A percentile compares a stretch with the other conserved stretches of the same genome.
Conservation (phyloP, 2,888 invertebrate genomes). For the Plebejus anna region DNA sequence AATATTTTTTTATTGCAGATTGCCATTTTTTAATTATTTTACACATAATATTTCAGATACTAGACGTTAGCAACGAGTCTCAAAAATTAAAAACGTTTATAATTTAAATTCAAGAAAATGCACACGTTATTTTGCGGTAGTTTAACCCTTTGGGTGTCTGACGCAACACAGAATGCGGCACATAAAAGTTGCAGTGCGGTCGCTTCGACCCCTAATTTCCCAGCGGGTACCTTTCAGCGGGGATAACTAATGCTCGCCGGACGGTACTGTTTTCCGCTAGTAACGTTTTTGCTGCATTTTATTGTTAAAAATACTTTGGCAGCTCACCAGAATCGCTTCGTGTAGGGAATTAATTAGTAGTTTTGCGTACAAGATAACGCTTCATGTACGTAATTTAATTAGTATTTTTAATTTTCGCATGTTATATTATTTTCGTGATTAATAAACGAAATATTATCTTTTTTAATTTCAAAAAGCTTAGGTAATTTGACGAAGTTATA, state of each 20-base stretch:
- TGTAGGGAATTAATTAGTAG: neutral
- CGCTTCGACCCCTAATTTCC: conserved; percentile 64
- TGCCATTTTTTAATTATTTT: no score
- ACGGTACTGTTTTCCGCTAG: conserved; percentile 49
- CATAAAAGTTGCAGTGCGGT: conserved; percentile 42
- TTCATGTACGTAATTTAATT: no score
- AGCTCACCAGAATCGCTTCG: neutral
- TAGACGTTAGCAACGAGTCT: no score
- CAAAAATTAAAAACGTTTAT: neutral
- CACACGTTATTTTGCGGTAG: conserved; percentile 3
- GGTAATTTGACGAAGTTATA: no score
- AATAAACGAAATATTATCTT: no score
- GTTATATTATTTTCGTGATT: no score
- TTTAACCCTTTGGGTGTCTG: conserved; percentile 21
- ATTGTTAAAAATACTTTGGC: conserved; percentile 11
- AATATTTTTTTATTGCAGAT: no score
- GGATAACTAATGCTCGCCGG: conserved; percentile 68
- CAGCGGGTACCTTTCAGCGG: conserved; percentile 69
- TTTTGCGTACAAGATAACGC: no score
- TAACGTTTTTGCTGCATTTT: conserved; percentile 34
- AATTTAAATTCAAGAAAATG: neutral
- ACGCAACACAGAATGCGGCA: conserved; percentile 34
- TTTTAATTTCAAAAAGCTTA: no score
- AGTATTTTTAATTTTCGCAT: no score
- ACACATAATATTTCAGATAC: no score